A percentile compares a stretch with the other conserved stretches of the same genome.
phyloP scores from a whole-genome alignment of 2,113 vertebrate species.

The Alaudala cheleensis region DNA sequence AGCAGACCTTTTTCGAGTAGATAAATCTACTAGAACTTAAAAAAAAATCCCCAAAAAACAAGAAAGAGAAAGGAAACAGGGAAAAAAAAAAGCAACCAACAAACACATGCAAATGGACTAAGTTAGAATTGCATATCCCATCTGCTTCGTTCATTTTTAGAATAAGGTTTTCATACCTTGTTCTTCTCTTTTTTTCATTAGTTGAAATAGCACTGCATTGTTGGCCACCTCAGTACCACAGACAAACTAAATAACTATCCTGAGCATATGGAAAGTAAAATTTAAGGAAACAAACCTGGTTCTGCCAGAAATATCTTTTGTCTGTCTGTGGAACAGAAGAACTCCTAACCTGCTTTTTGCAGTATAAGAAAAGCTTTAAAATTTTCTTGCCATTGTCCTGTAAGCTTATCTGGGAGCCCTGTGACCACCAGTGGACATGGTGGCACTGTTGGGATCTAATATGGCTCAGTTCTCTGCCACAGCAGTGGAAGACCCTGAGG shows the following conservation, averaged over 20 bases:
- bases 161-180: constrained; percentile 81
- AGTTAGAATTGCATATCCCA: constrained; percentile 82
- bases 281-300: constrained; percentile 76
- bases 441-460: not conserved
- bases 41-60: not conserved
- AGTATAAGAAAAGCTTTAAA: not conserved
- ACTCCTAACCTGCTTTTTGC: constrained; percentile 59
- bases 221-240: constrained; percentile 73
- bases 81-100: constrained; percentile 56
- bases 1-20: constrained; percentile 70
- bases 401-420: not conserved
- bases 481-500: not conserved
- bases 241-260: constrained; percentile 78
- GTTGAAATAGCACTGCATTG: constrained; percentile 76
- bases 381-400: not conserved
- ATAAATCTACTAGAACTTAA: constrained; percentile 77
- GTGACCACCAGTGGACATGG: not conserved
- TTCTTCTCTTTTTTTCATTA: constrained; percentile 75
- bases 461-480: not conserved
- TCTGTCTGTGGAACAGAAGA: constrained; percentile 67
- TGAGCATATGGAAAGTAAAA: constrained; percentile 77
- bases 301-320: constrained; percentile 74
- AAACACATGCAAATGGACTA: constrained; percentile 81
- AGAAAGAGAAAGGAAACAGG: not conserved
- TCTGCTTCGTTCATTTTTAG: constrained; percentile 82